A percentile compares a stretch with the other conserved stretches of the same genome.
Evolutionary conservation across 2,797 vertebrate genomes (phyloP).

Genomic region (Pseudochirops cupreus): DNA sequence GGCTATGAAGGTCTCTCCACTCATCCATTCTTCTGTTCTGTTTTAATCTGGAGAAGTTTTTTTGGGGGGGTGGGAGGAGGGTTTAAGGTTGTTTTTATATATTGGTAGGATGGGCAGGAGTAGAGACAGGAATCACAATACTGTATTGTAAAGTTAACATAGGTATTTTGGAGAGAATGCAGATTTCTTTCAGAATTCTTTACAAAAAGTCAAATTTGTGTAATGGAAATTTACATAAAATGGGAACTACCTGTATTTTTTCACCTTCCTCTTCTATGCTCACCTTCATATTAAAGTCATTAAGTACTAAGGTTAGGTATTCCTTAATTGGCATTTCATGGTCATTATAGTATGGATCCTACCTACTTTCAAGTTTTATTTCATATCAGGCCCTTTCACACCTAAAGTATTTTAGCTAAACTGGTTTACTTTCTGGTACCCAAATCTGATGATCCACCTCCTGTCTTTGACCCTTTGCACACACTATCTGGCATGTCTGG

Average conservation of each 20-base stretch:
- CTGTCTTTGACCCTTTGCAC: background rate
- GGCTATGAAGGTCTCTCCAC: background rate
- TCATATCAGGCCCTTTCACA: background rate
- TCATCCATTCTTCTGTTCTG: background rate
- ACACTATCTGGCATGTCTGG: background rate
- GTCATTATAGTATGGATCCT: background rate
- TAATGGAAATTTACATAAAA: background rate
- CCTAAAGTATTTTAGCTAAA: background rate
- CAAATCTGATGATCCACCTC: background rate
- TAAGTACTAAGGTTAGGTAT: background rate
- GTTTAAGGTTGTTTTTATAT: background rate
- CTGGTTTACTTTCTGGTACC: background rate
- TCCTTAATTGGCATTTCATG: background rate
- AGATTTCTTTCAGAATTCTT: background rate
- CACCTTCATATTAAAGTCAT: background rate
- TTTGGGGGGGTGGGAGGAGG: too few relatives aligned
- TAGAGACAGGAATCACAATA: background rate
- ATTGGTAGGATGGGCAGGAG: background rate
- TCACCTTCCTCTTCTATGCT: background rate
- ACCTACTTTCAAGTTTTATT: background rate
- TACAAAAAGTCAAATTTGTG: background rate
- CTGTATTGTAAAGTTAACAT: background rate
- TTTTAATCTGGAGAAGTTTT: background rate
- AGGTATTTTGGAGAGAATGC: background rate
- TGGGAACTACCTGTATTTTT: background rate